Evolutionary conservation across 2,113 vertebrate genomes (phyloP).

Genomic region (Hipposideros armiger): DNA sequence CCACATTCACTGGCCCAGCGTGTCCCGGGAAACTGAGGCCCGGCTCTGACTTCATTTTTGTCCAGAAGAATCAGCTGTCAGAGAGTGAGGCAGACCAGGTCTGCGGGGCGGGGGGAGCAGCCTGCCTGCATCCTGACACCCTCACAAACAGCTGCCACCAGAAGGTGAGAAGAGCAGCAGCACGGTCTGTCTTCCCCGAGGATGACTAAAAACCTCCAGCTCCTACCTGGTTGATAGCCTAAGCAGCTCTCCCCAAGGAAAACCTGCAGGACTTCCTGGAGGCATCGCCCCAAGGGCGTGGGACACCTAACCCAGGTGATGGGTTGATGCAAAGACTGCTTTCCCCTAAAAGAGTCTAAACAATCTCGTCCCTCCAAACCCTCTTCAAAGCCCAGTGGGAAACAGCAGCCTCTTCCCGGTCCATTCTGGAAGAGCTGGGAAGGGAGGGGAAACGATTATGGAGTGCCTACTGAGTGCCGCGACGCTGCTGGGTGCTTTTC

Average conservation of each 20-base stretch:
- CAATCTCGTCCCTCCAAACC: background rate
- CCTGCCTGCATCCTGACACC: background rate
- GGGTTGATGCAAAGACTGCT: background rate
- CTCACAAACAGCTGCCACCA: background rate
- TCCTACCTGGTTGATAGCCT: background rate
- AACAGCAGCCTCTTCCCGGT: background rate
- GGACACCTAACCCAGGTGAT: too few species aligned
- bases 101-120: fast-evolving
- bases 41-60: too few species aligned
- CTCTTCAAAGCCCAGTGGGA: background rate
- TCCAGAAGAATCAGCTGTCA: background rate
- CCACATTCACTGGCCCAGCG: background rate
- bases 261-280: background rate
- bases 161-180: too few species aligned
- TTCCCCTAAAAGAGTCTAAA: background rate
- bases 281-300: background rate
- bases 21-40: background rate
- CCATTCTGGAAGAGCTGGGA: background rate
- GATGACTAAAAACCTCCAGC: background rate
- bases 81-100: background rate
- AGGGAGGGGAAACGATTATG: background rate
- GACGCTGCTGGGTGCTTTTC: background rate
- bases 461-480: background rate
- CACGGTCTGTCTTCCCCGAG: background rate
- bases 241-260: constrained; percentile 14